Percentiles rank a stretch among this genome's conserved stretches.
Evolutionary conservation across 2,888 invertebrate genomes (phyloP).

Genomic region (Dyspetes luteomarginatus): DNA sequence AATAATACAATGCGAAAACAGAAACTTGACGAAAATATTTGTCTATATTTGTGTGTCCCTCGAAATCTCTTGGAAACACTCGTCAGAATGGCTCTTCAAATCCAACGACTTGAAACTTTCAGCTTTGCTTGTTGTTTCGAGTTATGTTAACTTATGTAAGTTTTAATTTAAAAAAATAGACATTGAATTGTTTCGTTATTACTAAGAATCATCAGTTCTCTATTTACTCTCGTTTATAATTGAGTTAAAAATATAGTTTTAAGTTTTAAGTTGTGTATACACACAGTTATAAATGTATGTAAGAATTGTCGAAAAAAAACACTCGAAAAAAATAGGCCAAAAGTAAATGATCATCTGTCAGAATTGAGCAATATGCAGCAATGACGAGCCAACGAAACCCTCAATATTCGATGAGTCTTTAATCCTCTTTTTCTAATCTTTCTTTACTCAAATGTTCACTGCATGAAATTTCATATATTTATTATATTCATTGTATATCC

Average conservation of each 20-base stretch:
- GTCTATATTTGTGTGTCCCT: neutral
- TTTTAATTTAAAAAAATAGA: neutral
- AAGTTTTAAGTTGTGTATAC: too few relatives aligned
- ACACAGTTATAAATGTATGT: too few relatives aligned
- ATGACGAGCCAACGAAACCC: too few relatives aligned
- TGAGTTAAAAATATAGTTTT: neutral
- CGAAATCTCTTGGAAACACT: conserved; percentile 7
- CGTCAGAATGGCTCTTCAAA: neutral
- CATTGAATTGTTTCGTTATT: neutral
- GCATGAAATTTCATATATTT: neutral
- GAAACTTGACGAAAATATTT: neutral
- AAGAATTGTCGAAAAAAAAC: too few relatives aligned
- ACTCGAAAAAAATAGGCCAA: too few relatives aligned
- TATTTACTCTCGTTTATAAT: neutral
- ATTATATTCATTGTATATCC: too few relatives aligned
- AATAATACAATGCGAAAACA: neutral
- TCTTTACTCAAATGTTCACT: too few relatives aligned
- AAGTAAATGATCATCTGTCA: too few relatives aligned
- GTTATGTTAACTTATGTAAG: neutral
- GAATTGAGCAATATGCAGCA: too few relatives aligned
- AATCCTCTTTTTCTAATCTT: too few relatives aligned
- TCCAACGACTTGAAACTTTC: neutral
- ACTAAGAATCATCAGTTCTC: neutral
- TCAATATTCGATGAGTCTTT: too few relatives aligned
- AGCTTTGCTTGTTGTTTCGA: neutral